These are phyloP conservation scores for Epizoanthus ramosus DNA, from an alignment of 92 coral and sea anemone genomes.

Conservation along the genomic window DNA sequence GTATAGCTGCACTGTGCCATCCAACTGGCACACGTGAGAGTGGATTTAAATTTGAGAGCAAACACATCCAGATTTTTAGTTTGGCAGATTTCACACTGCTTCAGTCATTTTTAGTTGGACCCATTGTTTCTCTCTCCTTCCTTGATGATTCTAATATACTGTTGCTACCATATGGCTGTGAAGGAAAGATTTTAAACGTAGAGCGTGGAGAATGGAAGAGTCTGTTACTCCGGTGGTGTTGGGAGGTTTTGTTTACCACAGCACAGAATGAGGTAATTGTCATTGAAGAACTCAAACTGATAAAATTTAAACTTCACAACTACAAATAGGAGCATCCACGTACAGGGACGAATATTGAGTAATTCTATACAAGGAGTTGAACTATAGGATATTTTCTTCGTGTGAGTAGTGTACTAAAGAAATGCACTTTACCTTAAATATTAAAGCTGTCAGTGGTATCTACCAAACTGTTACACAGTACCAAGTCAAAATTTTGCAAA, in stretches of 20 bases:
- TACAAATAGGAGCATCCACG: no score
- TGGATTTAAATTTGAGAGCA: background rate
- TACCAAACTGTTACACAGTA: background rate
- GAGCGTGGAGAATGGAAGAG: background rate
- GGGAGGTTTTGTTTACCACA: no score
- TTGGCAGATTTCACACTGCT: slow-evolving; percentile 3
- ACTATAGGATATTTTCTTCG: no score
- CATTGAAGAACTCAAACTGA: no score
- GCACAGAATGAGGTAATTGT: no score
- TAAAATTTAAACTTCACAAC: no score
- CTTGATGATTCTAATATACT: slow-evolving; percentile 15
- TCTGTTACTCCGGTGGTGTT: background rate
- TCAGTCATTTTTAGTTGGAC: background rate
- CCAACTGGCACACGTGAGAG: background rate
- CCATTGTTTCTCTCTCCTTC: background rate
- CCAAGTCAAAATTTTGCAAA: no score
- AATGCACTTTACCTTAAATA: background rate
- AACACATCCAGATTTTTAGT: slow-evolving; percentile 2
- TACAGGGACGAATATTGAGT: no score
- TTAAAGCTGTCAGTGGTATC: slow-evolving; percentile 4
- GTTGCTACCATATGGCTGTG: background rate
- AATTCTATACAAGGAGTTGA: no score
- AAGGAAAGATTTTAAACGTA: background rate
- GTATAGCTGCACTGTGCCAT: slow-evolving; percentile 23
- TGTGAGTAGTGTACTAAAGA: background rate